Conservation (phyloP, 2,113 vertebrate species). For the Eurypyga helias region DNA sequence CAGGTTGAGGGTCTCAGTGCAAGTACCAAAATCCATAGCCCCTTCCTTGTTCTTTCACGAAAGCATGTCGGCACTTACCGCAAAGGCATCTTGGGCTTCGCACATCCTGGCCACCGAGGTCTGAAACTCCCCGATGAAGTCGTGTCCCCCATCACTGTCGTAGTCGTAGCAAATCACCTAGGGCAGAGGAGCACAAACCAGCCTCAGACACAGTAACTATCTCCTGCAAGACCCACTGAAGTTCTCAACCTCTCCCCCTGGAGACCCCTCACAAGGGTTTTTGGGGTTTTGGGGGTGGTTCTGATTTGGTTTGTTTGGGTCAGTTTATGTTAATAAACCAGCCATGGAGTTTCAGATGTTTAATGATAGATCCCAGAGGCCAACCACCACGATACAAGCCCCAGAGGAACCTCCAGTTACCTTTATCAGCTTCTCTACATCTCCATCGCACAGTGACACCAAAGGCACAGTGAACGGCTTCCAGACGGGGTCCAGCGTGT, state of each 20-base stretch:
- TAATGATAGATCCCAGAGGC: not conserved
- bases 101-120: slow-evolving; percentile 89
- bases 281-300: not conserved
- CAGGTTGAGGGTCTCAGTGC: not conserved
- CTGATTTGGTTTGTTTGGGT: not conserved
- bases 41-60: not conserved
- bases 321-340: not conserved
- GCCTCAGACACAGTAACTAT: not conserved
- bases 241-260: not conserved
- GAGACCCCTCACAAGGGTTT: not conserved
- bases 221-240: not conserved
- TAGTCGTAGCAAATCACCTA: slow-evolving; percentile 95
- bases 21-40: not conserved
- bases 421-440: slow-evolving; percentile 92
- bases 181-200: not conserved
- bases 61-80: slow-evolving; percentile 71
- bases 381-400: not conserved
- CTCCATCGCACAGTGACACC: slow-evolving; percentile 94
- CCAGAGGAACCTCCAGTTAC: slow-evolving; percentile 5
- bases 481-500: slow-evolving; percentile 95
- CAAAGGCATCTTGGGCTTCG: slow-evolving; percentile 85
- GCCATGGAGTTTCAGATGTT: not conserved
- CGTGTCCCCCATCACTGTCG: slow-evolving; percentile 95
- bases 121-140: slow-evolving; percentile 96
- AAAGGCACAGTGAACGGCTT: slow-evolving; percentile 93